Conservation (phyloP, 2,113 vertebrate genomes). For the Narcine bancroftii region DNA sequence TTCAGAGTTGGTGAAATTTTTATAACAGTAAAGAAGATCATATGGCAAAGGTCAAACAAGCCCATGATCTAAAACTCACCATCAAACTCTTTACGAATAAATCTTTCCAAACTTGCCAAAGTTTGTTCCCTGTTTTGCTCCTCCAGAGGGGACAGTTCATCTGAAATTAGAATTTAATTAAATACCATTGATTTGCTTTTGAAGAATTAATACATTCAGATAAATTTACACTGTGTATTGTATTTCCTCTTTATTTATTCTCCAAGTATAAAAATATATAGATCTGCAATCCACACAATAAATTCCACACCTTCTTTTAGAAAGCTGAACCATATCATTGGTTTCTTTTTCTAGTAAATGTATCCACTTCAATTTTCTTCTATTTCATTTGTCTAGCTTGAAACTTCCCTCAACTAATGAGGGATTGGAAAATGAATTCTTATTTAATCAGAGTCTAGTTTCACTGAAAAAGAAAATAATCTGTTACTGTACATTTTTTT, state of each 20-base stretch:
- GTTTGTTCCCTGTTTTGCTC: slow-evolving; percentile 94
- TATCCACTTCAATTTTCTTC: not conserved
- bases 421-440: not conserved
- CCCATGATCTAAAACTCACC: slow-evolving; percentile 58
- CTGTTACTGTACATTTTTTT: not conserved
- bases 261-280: not conserved
- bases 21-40: not conserved
- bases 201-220: not conserved
- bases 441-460: not conserved
- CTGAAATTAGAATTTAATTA: slow-evolving; percentile 49
- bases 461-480: not conserved
- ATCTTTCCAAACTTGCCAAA: slow-evolving; percentile 81
- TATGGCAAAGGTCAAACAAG: not conserved
- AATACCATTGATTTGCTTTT: not conserved
- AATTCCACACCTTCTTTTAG: not conserved
- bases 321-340: not conserved
- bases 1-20: not conserved
- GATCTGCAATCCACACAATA: not conserved
- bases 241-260: not conserved
- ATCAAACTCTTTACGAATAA: slow-evolving; percentile 92
- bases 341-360: not conserved
- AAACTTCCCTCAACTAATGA: not conserved
- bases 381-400: not conserved
- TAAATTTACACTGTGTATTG: not conserved
- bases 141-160: slow-evolving; percentile 80